Conservation (phyloP, 2,797 vertebrate species). For the Cyclopterus lumpus region DNA sequence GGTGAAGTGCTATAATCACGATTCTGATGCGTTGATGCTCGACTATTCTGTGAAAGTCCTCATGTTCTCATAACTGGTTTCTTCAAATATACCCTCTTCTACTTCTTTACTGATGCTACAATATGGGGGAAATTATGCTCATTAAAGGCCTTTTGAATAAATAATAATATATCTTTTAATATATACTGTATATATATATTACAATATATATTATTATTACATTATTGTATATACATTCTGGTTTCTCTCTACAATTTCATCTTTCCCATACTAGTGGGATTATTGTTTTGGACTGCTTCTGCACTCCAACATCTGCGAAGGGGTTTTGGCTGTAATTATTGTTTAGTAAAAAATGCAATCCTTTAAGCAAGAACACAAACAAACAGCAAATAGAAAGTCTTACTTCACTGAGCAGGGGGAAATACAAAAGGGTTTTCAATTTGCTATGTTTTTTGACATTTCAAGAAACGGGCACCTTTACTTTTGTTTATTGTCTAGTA, state of each 20-base stretch:
- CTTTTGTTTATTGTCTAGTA: constrained; percentile 9
- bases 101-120: background rate
- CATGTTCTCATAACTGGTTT: background rate
- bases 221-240: background rate
- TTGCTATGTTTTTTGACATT: constrained; percentile 80
- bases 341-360: constrained; percentile 51
- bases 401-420: constrained; percentile 75
- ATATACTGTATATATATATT: too few species aligned
- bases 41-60: background rate
- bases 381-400: constrained; percentile 67
- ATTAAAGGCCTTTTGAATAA: background rate
- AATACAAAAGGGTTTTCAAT: constrained; percentile 74
- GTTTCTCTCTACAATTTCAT: background rate
- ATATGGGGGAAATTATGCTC: background rate
- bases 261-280: background rate
- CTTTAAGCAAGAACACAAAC: constrained; percentile 53
- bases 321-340: constrained; percentile 22
- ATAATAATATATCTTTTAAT: background rate
- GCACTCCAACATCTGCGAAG: constrained; percentile 20
- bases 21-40: too few species aligned
- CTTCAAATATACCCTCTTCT: background rate
- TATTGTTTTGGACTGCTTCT: constrained; percentile 33
- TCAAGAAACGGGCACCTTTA: constrained; percentile 49
- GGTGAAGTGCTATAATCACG: background rate
- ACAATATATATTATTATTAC: background rate